Base-by-base conservation (phyloP, 2,113 vertebrate species). In the Chelonoidis abingdonii region DNA sequence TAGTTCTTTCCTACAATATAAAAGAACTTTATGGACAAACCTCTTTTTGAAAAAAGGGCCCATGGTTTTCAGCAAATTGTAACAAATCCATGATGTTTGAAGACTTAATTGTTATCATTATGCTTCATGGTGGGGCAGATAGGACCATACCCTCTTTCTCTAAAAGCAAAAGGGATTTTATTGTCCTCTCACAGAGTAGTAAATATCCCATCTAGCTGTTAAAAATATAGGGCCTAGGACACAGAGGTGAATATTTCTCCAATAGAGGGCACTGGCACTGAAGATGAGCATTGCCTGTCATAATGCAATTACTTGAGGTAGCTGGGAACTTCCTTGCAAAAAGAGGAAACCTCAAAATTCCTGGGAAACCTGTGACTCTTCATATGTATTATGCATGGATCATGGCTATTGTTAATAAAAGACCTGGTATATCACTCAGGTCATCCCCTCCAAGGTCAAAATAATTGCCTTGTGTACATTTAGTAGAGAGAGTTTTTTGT, bases 111-210 rank as follows among this genome's bases (percentile, higher is more conserved):
- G 22, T 19, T 14, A 14, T 49, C 12, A 1, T 27, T 29, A 44
- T 22, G 52, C 3, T 31, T 10, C 83, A 87, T 11, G 47, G 12
- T 54, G 4, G 14, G 65, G 29, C 0, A 0, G 17, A 10, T 44
- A 80, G 44, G 59, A 41, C 5, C 6, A 1, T 1, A 0, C 1
- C 54, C 78, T 38, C 3, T 44, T 50, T 17, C 13, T 89, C 6
- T 3, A 11, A 6, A 29, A 38, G 0, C 5, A 29, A 21, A 29
- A 6, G 9, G 65, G n/a, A 4, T 1, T 44, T 85, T 0, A 1
- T 4, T 57, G 24, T 57, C 25, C 27, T 57, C 56, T 12, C 56
- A 27, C 25, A 27, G 56, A 57, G 25, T 91, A 14, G 80, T 38
- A 31, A 25, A 57, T 8, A 84, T 44, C 17, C 52, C 41, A 69